Evolutionary conservation across 2,888 invertebrate species (phyloP).

Genomic region (Ectobius pallidus): DNA sequence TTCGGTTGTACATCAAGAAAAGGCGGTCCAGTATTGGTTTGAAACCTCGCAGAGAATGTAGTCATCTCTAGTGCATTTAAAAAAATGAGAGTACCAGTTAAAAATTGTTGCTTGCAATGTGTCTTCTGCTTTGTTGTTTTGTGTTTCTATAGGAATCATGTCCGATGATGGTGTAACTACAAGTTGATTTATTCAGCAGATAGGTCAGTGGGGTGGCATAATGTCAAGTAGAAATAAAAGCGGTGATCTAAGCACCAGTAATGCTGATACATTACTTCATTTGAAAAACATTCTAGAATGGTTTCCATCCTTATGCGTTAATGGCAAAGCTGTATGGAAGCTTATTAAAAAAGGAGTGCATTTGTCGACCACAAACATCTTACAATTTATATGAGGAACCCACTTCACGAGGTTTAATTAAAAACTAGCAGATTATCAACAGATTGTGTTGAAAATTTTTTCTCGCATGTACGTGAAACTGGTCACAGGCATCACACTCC

Average conservation of each 20-base stretch:
- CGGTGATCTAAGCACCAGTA: too few relatives aligned
- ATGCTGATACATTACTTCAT: too few relatives aligned
- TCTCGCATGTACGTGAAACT: background rate
- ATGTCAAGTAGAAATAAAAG: background rate
- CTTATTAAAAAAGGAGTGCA: background rate
- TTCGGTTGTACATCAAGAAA: too few relatives aligned
- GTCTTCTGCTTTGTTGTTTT: too few relatives aligned
- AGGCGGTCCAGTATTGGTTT: too few relatives aligned
- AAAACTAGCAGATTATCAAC: constrained; percentile 1
- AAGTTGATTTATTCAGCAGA: constrained; percentile 2
- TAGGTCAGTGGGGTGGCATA: background rate
- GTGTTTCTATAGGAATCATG: too few relatives aligned
- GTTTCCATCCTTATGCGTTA: background rate
- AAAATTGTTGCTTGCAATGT: too few relatives aligned
- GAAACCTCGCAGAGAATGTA: too few relatives aligned
- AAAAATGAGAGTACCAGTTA: too few relatives aligned
- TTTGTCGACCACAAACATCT: background rate
- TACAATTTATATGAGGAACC: constrained; percentile 1
- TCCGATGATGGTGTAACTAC: constrained; percentile 2
- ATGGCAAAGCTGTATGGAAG: background rate
- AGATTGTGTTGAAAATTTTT: background rate
- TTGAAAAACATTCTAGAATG: background rate
- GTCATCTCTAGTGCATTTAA: too few relatives aligned
- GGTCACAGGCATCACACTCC: constrained; percentile 1
- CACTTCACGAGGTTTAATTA: background rate